These are phyloP conservation scores for Patella pellucida DNA, from an alignment of 2,888 invertebrate species.

Conservation along the genomic window DNA sequence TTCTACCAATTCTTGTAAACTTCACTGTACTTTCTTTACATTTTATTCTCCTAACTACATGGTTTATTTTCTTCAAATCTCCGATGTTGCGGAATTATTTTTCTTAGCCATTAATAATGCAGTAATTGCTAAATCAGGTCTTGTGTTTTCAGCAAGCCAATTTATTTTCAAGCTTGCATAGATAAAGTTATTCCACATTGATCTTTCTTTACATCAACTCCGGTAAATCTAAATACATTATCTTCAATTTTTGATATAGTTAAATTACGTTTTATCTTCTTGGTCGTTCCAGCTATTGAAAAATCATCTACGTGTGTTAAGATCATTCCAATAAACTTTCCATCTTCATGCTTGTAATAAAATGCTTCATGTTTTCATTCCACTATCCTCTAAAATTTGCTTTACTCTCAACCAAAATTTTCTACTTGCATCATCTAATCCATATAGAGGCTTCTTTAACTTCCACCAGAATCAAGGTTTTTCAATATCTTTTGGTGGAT, in stretches of 20 bases:
- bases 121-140: background rate
- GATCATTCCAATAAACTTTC: background rate
- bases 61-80: constrained; percentile 1
- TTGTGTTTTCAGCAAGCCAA: constrained; percentile 6
- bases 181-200: constrained; percentile 2
- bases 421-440: too few relatives aligned
- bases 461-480: too few relatives aligned
- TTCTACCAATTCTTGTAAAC: constrained; percentile 1
- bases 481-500: too few relatives aligned
- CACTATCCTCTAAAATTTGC: background rate
- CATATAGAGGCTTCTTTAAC: too few relatives aligned
- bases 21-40: background rate
- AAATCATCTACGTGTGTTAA: background rate
- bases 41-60: background rate
- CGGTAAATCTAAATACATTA: background rate
- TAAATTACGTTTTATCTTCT: background rate
- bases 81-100: constrained; percentile 1
- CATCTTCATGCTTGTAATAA: constrained; percentile 1
- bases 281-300: background rate
- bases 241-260: background rate
- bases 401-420: too few relatives aligned
- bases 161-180: constrained; percentile 6
- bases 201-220: background rate
- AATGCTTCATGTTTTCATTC: constrained; percentile 6
- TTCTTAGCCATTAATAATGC: constrained; percentile 6